Base-by-base conservation (phyloP, 1,140 invertebrate species). In the Akabosia matsudoensis region DNA sequence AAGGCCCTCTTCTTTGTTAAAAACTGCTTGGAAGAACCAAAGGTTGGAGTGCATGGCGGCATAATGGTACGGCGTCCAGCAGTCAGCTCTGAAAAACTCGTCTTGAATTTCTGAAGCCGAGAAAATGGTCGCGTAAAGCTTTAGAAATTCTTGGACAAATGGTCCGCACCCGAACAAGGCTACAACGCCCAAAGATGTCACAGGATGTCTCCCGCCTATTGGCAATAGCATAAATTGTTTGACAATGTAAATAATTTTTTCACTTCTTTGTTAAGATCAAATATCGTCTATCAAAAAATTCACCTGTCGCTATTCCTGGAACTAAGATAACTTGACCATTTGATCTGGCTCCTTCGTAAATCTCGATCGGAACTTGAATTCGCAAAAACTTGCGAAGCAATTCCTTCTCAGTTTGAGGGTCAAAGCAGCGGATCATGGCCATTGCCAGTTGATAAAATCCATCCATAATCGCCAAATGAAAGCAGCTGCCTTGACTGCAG, bases 1-100 rank as follows among this genome's bases (percentile, higher is more conserved):
- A 61, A 61, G 24, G 54, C 7, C 7, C 7, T 61, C 54, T 51
- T 10, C 10, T 10, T 51, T 51, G 3, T 13, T 4, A 22, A 10
- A 61, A 4, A 61, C 4, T 3, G 13, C 7, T 4, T 4, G 7
- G 14, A 61, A n/a, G 24, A 61, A 61, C 54, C 54, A 61, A 3
- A 61, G n/a, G 54, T 61, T 61, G 24, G 54, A 61, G 54, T 61
- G 54, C 54, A 61, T 61, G 4, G 54, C 54, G 14, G 54, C 54
- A 22, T 61, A 61, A 22, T 61, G 54, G 14, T 16, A 61, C 4
- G 54, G 54, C 24, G 54, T 61, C 14, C 14, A 14, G 7, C 13
- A 10, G 4, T 22, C 54, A 14, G 14, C 13, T 22, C 4, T 14
- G 54, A 4, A 4, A 61, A 61, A 61, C 54, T 61, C 54, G 4